A percentile compares a stretch with the other conserved stretches of the same genome.
These are phyloP conservation scores for Halocynthia aurantium DNA, from an alignment of 23 tunicate genomes.

Conservation along the genomic window DNA sequence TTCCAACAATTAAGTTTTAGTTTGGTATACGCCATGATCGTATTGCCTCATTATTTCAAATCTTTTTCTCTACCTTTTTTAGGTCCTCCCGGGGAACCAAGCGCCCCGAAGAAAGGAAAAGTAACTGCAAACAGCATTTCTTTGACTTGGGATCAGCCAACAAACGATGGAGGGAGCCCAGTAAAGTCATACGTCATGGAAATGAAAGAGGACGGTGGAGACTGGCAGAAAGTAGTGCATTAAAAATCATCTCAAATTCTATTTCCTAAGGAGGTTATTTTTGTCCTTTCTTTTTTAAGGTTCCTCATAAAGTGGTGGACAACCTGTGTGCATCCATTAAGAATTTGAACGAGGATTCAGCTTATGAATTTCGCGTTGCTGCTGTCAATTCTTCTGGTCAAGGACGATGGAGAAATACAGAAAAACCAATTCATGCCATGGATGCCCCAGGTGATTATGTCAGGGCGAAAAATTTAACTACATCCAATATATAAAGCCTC, in stretches of 20 bases:
- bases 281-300: not conserved
- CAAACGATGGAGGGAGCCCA: conserved; percentile 81
- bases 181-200: conserved; percentile 64
- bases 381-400: conserved; percentile 88
- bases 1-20: no score
- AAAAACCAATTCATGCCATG: conserved; percentile 84
- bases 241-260: not conserved
- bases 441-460: conserved; percentile 72
- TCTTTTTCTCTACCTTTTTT: not conserved
- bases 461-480: not conserved
- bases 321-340: conserved; percentile 37
- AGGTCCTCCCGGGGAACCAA: conserved; percentile 83
- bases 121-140: conserved; percentile 61
- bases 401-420: conserved; percentile 57
- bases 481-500: not conserved
- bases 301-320: conserved; percentile 18
- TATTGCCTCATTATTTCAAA: not conserved
- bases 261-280: no score
- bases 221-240: conserved; percentile 54
- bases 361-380: conserved; percentile 75
- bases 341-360: conserved; percentile 42
- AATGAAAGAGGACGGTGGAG: conserved; percentile 59
- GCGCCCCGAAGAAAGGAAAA: conserved; percentile 37
- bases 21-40: no score
- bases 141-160: conserved; percentile 63